Evolutionary conservation across 2,797 vertebrate species (phyloP).

Genomic region (Nannoperca australis): DNA sequence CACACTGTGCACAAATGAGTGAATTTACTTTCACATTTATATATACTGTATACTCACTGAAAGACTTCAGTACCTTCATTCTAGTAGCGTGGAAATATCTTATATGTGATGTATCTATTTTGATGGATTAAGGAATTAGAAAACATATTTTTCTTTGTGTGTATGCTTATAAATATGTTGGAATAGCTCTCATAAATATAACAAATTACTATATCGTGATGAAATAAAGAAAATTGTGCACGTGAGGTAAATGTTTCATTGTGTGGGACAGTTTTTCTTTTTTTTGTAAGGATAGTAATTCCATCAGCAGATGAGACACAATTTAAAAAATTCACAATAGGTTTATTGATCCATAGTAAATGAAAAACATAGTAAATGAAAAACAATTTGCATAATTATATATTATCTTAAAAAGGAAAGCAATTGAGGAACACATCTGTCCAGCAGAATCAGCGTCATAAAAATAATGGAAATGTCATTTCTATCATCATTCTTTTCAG

Average conservation of each 20-base stretch:
- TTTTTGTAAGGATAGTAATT: constrained; percentile 18
- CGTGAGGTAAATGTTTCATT: constrained; percentile 18
- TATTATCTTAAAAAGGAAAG: constrained; percentile 76
- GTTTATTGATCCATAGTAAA: constrained; percentile 85
- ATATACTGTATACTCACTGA: background rate
- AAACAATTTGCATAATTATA: constrained; percentile 87
- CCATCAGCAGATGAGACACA: constrained; percentile 64
- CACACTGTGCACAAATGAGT: background rate
- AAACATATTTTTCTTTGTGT: background rate
- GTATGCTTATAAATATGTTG: background rate
- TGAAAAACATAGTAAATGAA: constrained; percentile 73
- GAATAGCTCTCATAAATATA: background rate
- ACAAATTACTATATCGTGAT: background rate
- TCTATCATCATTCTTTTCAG: constrained; percentile 65
- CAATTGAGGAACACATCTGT: constrained; percentile 90
- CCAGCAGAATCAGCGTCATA: constrained; percentile 92
- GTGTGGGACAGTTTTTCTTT: background rate
- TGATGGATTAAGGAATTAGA: background rate
- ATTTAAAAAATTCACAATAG: constrained; percentile 77
- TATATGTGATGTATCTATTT: background rate
- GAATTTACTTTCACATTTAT: constrained; percentile 7
- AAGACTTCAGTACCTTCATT: background rate
- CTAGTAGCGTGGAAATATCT: background rate
- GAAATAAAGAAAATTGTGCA: constrained; percentile 15
- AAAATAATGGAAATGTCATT: constrained; percentile 83